phyloP scores from a whole-genome alignment of 2,113 vertebrate species.

The Ia io region DNA sequence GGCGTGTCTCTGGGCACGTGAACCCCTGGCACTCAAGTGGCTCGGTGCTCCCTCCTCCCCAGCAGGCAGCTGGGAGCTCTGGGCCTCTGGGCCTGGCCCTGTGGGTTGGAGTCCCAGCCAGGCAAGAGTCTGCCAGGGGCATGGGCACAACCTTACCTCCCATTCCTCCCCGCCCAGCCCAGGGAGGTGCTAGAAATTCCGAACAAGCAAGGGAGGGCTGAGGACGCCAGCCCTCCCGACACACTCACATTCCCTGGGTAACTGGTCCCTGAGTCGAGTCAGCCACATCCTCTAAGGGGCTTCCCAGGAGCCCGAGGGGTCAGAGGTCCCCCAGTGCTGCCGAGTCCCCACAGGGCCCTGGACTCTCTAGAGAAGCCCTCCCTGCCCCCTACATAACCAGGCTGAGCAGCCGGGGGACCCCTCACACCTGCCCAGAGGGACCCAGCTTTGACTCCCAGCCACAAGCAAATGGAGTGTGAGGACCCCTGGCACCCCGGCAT shows the following conservation, averaged over 20 bases:
- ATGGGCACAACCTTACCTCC: background rate
- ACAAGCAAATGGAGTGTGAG: constrained; percentile 30
- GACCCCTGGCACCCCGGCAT: constrained; percentile 41
- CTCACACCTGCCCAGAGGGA: constrained; percentile 13
- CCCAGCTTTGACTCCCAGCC: constrained; percentile 42
- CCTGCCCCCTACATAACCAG: background rate
- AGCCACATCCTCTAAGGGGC: background rate
- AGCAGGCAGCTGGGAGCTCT: background rate
- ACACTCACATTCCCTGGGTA: background rate
- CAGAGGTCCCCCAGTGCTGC: background rate
- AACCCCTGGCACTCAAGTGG: no score
- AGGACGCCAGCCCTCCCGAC: background rate
- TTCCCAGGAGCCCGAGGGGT: background rate
- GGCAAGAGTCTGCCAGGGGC: background rate
- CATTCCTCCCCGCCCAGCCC: background rate
- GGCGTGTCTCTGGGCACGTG: accelerated
- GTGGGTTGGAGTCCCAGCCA: background rate
- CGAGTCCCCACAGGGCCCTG: background rate
- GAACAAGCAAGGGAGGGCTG: background rate
- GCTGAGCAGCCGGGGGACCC: background rate
- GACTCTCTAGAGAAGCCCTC: background rate
- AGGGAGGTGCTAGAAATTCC: background rate
- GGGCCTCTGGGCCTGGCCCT: background rate
- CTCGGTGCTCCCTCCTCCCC: background rate
- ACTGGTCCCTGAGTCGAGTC: background rate